Conservation (phyloP, 2,797 vertebrate genomes). For the Champsocephalus esox region DNA sequence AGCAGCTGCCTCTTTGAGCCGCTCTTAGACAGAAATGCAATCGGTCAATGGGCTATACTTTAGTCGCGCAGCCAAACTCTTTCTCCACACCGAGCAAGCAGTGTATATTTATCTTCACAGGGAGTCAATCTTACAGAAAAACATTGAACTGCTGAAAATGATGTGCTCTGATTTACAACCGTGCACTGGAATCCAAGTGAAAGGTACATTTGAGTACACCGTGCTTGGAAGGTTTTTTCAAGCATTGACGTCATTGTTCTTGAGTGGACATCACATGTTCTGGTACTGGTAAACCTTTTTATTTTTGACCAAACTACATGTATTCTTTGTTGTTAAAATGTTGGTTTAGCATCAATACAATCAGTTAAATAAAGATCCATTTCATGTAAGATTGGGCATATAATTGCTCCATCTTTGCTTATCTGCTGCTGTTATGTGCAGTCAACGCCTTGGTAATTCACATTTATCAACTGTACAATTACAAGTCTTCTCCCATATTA, state of each 20-base stretch:
- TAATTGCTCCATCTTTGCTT: neutral
- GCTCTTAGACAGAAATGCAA: slow-evolving; percentile 72
- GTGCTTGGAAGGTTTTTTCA: slow-evolving; percentile 11
- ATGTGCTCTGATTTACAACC: slow-evolving; percentile 61
- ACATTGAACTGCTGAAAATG: slow-evolving; percentile 51
- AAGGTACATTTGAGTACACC: slow-evolving; percentile 53
- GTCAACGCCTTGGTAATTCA: neutral
- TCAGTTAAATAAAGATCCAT: neutral
- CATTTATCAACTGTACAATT: neutral
- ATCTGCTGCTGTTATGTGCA: slow-evolving; percentile 6
- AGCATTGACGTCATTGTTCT: slow-evolving; percentile 13
- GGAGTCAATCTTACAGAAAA: slow-evolving; percentile 66
- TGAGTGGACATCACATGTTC: neutral
- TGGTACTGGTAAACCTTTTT: neutral
- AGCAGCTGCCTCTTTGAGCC: slow-evolving; percentile 75
- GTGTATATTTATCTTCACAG: slow-evolving; percentile 68
- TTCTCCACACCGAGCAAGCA: slow-evolving; percentile 59
- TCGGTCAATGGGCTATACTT: slow-evolving; percentile 74
- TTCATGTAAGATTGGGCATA: neutral
- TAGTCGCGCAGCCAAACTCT: slow-evolving; percentile 57
- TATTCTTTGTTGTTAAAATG: too few relatives aligned
- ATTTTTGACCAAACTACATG: neutral
- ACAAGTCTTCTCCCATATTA: neutral
- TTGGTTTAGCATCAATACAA: neutral
- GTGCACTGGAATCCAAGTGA: slow-evolving; percentile 34